Conservation (phyloP, 1,140 invertebrate species). For the Plectrocnemia conspersa region DNA sequence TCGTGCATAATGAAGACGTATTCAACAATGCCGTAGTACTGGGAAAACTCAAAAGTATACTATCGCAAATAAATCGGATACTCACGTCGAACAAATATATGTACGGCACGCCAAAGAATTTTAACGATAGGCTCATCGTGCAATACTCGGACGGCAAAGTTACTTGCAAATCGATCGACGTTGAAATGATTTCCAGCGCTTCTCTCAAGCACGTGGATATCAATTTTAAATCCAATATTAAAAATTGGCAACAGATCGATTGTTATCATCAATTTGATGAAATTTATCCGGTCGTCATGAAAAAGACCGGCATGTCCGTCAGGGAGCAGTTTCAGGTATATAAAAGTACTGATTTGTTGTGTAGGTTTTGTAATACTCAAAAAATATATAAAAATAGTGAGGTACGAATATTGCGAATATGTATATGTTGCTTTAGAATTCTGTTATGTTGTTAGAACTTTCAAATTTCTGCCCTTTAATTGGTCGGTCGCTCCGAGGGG, state of each 20-base stretch:
- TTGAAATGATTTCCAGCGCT: constrained; percentile 8
- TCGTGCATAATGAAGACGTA: constrained; percentile 57
- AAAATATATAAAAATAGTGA: not conserved
- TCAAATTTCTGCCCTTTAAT: too few species aligned
- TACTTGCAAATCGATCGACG: constrained; percentile 16
- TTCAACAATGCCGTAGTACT: constrained; percentile 52
- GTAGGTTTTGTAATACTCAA: not conserved
- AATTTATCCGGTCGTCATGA: constrained; percentile 56
- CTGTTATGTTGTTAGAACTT: too few species aligned
- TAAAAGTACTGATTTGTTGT: constrained; percentile 13
- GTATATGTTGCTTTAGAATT: too few species aligned
- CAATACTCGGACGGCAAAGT: constrained; percentile 50
- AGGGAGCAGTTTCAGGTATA: constrained; percentile 63
- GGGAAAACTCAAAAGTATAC: constrained; percentile 53
- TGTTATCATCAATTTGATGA: constrained; percentile 65
- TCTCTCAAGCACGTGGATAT: constrained; percentile 56
- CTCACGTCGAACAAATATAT: constrained; percentile 54
- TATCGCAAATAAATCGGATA: constrained; percentile 54
- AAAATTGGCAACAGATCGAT: constrained; percentile 66
- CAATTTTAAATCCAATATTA: constrained; percentile 59
- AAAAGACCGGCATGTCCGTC: constrained; percentile 54
- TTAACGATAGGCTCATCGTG: constrained; percentile 49
- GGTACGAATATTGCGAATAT: too few species aligned
- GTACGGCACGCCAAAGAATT: constrained; percentile 49
- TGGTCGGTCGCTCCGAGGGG: too few species aligned